Evolutionary conservation across 2,797 vertebrate genomes (phyloP).

Genomic region (Anomalospiza imberbis): DNA sequence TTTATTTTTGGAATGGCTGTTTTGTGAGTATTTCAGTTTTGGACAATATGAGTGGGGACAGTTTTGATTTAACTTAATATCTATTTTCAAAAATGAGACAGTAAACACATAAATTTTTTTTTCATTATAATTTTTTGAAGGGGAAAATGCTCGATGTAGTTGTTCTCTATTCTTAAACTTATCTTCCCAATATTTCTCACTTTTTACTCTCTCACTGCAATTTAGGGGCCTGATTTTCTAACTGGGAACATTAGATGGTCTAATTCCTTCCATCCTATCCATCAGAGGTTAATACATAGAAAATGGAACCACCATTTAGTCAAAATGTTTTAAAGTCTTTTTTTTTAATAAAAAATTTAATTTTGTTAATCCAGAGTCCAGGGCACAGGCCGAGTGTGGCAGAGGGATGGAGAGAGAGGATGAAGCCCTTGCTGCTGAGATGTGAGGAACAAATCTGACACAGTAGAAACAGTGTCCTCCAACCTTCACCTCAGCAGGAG

Average conservation of each 20-base stretch:
- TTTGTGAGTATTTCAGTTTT: background rate
- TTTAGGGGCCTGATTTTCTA: background rate
- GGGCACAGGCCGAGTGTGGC: background rate
- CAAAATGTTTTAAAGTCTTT: background rate
- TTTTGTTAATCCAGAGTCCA: background rate
- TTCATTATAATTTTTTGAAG: background rate
- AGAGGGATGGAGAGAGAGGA: background rate
- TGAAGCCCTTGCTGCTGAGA: background rate
- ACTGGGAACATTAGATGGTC: background rate
- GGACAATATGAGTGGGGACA: background rate
- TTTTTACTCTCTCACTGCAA: background rate
- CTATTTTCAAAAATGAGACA: background rate
- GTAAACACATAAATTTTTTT: background rate
- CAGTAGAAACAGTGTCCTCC: background rate
- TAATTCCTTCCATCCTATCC: background rate
- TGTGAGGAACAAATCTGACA: background rate
- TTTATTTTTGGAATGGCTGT: background rate
- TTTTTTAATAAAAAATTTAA: background rate
- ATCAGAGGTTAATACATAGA: background rate
- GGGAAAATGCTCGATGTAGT: background rate
- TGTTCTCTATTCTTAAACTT: background rate
- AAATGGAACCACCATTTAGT: background rate
- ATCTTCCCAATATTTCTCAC: background rate
- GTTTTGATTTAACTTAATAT: background rate
- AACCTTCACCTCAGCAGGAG: background rate